Evolutionary conservation across 2,888 invertebrate species (phyloP), one percentile per base, ranked within the genome.

Genomic region (Griposia aprilina): DNA sequence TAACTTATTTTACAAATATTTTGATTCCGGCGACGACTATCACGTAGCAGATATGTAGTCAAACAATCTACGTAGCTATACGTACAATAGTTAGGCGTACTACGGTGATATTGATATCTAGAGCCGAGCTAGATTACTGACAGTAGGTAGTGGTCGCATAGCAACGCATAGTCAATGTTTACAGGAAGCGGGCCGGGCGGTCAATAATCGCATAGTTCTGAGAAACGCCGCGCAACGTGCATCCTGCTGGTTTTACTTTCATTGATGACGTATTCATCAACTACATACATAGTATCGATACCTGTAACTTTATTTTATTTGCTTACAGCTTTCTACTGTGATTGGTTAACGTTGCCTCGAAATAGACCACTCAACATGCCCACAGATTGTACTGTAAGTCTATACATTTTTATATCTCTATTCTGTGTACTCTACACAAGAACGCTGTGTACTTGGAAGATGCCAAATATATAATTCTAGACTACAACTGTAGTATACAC

Each of bases 161-260:
- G 80, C 78, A 85, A 84, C 86, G 76, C 80, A 78, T 59, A 76
- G 68, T n/a, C 36, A 23, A 23, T 74, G 76, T 78, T 70, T 68
- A 77, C 81, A 85, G 83, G 80, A 78, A 79, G 77, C 74, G 57
- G 50, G 60, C 50, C 68, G 71, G 50, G 55, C 83, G 83, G 80
- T 85, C 87, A 88, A 88, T 87, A 88, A 85, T 85, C 85, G 78
- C 62, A 15, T 45, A 26, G 60, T 83, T 81, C 85, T 79, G 74
- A 83, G 81, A 82, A 82, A 65, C 45, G 63, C 74, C 68, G 79
- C 78, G 70, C 73, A 62, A 65, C 70, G 76, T 74, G 67, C 79
- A 79, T 87, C 86, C 87, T 88, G 80, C 69, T 72, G 60, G 62
- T 88, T 87, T 88, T 81, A 87, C 88, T 88, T 88, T 88, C 89